Conservation (phyloP, 2,113 vertebrate species). For the Nannobrachium achirus region DNA sequence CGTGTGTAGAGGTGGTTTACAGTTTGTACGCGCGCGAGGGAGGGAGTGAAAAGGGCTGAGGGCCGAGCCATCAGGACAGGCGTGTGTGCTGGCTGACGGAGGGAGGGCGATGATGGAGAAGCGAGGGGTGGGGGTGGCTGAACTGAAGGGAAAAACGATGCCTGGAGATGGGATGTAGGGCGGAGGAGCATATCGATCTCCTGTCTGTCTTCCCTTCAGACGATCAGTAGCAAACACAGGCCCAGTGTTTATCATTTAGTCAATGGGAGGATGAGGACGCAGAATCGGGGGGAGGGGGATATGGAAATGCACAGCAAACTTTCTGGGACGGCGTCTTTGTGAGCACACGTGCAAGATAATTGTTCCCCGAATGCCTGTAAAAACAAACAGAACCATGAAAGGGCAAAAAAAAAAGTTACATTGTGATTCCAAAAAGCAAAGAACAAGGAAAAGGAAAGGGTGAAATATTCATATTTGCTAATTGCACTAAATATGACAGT, state of each 20-base stretch:
- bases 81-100: conserved; percentile 10
- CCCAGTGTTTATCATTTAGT: conserved; percentile 63
- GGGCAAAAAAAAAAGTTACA: conserved; percentile 27
- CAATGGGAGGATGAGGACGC: conserved; percentile 56
- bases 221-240: conserved; percentile 65
- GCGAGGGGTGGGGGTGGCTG: not conserved
- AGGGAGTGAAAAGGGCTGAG: conserved; percentile 34
- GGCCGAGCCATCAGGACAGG: conserved; percentile 25
- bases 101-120: conserved; percentile 46
- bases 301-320: conserved; percentile 57
- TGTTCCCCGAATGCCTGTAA: conserved; percentile 35
- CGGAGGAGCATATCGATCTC: conserved; percentile 65
- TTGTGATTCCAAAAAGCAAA: too few relatives aligned
- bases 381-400: conserved; percentile 18
- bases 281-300: conserved; percentile 45
- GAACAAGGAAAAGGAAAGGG: conserved; percentile 17
- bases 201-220: conserved; percentile 63
- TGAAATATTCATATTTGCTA: conserved; percentile 41
- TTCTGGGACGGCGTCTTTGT: conserved; percentile 37
- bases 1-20: too few relatives aligned
- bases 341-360: conserved; percentile 28
- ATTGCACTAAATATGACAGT: conserved; percentile 49
- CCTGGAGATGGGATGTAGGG: conserved; percentile 55
- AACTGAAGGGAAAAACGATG: conserved; percentile 20
- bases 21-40: not conserved